A percentile compares a stretch with the other conserved stretches of the same genome.
Evolutionary conservation across 2,888 invertebrate genomes (phyloP).

Genomic region (Bombylius discolor): DNA sequence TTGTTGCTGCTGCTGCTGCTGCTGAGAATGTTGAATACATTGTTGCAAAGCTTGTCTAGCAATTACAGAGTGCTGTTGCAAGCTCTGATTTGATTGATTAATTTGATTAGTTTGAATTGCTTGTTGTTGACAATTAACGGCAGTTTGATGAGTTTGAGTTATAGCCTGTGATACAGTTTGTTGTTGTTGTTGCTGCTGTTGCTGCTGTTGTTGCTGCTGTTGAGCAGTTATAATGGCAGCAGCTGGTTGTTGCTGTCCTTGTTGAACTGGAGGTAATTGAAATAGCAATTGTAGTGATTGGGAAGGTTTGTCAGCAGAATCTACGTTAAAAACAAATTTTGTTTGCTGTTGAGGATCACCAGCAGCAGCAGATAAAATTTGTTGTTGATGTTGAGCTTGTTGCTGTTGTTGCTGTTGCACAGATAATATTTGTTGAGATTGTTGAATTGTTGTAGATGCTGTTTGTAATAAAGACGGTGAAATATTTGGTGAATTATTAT

Average conservation of each 20-base stretch:
- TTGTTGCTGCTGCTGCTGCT: not conserved
- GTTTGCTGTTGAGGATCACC: constrained; percentile 27
- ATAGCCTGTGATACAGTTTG: constrained; percentile 5
- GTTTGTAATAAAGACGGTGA: constrained; percentile 10
- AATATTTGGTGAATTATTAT: constrained; percentile 10
- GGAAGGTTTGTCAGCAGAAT: constrained; percentile 32
- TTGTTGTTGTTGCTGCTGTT: constrained; percentile 21
- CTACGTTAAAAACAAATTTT: constrained; percentile 36
- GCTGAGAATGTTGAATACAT: constrained; percentile 10
- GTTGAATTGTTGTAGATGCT: constrained; percentile 17
- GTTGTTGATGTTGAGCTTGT: constrained; percentile 9
- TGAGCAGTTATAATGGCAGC: constrained; percentile 12
- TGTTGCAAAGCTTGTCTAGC: not conserved
- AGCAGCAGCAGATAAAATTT: constrained; percentile 19
- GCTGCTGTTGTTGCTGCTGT: constrained; percentile 13
- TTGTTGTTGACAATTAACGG: constrained; percentile 2
- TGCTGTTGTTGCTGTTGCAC: constrained; percentile 22
- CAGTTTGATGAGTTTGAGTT: constrained; percentile 5
- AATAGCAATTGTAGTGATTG: constrained; percentile 34
- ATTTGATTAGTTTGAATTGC: constrained; percentile 18
- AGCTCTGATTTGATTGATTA: constrained; percentile 28
- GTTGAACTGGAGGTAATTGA: constrained; percentile 28
- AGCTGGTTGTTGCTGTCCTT: constrained; percentile 17
- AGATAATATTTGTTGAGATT: constrained; percentile 22
- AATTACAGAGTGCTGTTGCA: constrained; percentile 26